Evolutionary conservation across 1,140 invertebrate species (phyloP).

Genomic region (Belonocnema kinseyi): DNA sequence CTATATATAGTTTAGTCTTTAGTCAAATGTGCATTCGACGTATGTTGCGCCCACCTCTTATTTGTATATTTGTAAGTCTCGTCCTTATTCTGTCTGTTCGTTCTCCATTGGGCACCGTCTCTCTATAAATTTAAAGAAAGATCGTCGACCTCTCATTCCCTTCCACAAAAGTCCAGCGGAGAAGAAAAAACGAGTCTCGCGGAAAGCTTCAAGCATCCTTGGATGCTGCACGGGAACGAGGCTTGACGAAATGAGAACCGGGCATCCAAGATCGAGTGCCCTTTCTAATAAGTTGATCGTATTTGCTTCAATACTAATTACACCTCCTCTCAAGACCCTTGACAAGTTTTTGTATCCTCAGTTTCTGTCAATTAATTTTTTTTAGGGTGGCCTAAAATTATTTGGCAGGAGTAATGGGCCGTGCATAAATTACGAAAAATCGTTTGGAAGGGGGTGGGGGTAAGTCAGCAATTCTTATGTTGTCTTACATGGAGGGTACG

Average conservation of each 20-base stretch:
- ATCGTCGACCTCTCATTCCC: constrained; percentile 12
- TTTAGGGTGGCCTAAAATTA: too few relatives aligned
- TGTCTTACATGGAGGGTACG: too few relatives aligned
- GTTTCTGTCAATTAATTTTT: too few relatives aligned
- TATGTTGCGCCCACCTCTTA: not conserved
- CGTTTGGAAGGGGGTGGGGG: too few relatives aligned
- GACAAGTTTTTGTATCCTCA: too few relatives aligned
- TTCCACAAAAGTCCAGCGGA: not conserved
- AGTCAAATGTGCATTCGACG: not conserved
- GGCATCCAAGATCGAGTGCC: not conserved
- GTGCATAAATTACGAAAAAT: too few relatives aligned
- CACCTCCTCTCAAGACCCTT: too few relatives aligned
- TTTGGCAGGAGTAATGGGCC: too few relatives aligned
- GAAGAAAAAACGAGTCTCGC: constrained; percentile 3
- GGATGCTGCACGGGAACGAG: not conserved
- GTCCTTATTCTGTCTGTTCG: constrained; percentile 7
- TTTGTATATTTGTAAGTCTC: not conserved
- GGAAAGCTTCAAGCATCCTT: constrained; percentile 12
- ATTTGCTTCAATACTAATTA: too few relatives aligned
- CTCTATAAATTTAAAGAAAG: constrained; percentile 22
- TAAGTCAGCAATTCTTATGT: too few relatives aligned
- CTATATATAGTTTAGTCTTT: not conserved
- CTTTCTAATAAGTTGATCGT: not conserved
- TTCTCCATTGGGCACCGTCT: not conserved
- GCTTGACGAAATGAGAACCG: not conserved